Percentiles rank a stretch among this genome's conserved stretches.
These are phyloP conservation scores for Tetropium fuscum DNA, from an alignment of 2,888 invertebrate genomes.

Conservation along the genomic window DNA sequence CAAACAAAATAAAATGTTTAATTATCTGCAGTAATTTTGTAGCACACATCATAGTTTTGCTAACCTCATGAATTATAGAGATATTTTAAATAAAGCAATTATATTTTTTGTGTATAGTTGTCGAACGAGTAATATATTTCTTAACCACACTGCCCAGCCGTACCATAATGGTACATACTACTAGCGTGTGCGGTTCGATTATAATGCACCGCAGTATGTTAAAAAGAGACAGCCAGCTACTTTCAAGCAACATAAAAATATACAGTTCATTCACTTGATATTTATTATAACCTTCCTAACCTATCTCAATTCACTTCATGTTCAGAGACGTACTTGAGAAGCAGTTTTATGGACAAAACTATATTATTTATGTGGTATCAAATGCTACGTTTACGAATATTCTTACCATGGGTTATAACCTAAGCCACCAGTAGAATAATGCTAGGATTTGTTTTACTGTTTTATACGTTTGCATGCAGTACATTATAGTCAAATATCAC, in stretches of 20 bases:
- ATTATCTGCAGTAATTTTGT: too few species aligned
- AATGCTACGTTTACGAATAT: not conserved
- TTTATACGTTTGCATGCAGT: too few species aligned
- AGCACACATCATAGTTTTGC: too few species aligned
- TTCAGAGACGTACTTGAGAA: slow-evolving; percentile 40
- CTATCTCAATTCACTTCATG: slow-evolving; percentile 59
- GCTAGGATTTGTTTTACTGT: too few species aligned
- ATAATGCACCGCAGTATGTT: slow-evolving; percentile 26
- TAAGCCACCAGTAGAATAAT: too few species aligned
- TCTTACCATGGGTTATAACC: too few species aligned
- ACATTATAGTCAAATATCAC: too few species aligned
- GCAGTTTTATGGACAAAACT: slow-evolving; percentile 5
- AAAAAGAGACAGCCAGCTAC: slow-evolving; percentile 36
- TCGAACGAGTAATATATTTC: slow-evolving; percentile 31
- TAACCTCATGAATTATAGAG: slow-evolving; percentile 1
- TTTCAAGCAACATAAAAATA: slow-evolving; percentile 48
- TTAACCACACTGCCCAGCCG: slow-evolving; percentile 15
- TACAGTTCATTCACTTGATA: slow-evolving; percentile 63
- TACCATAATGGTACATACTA: slow-evolving; percentile 24
- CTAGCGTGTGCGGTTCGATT: slow-evolving; percentile 28
- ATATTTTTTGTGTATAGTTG: slow-evolving; percentile 36
- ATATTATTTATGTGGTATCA: slow-evolving; percentile 1
- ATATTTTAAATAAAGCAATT: slow-evolving; percentile 33
- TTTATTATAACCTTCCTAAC: slow-evolving; percentile 65
- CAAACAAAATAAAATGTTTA: too few species aligned